Base-by-base conservation (phyloP, 2,888 invertebrate species). In the Abrostola tripartita region DNA sequence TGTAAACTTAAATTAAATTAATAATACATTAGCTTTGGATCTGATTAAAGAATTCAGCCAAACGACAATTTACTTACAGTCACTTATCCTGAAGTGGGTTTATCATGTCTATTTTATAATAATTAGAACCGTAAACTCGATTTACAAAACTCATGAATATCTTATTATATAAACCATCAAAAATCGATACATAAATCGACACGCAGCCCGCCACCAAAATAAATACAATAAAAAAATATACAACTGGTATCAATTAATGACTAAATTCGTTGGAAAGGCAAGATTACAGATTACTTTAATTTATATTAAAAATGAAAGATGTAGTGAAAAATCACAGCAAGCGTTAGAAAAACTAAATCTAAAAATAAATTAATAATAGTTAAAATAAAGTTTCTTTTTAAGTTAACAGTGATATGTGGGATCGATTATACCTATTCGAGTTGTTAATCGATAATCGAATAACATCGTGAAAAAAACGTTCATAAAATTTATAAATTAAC, bases 181-280 rank as follows among this genome's bases (percentile, higher is more conserved):
- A 40, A 40, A 40, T 11, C 24, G 24, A 24, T 24, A 24, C 4
- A 2, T 24, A 24, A 24, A 24, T 40, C 5, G 9, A 40, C 12
- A 10, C 37, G 10, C 7, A 42, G 47, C 49, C 55, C 51, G 52
- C 10, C 61, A 66, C 59, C 50, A 61, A 56, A 38, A 5, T 61
- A 65, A 50, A 44, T 40, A 61, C 35, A 44, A 37, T 37, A 56
- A 81, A 76, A 80, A 83, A 76, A 68, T 79, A 79, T 81, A 82
- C 65, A 78, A 79, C 68, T 72, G 65, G 66, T 74, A 62, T 66
- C 36, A 76, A 79, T 74, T 78, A 79, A 79, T 72, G 80, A 87
- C 83, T 92, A 92, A 92, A 92, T 92, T 92, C 92, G 92, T 92
- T 86, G 84, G 71, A 85, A 90, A 90, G 92, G 92, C 92, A 92